Evolutionary conservation across 92 coral and sea anemone species (phyloP).

Genomic region (Muricea muricata): DNA sequence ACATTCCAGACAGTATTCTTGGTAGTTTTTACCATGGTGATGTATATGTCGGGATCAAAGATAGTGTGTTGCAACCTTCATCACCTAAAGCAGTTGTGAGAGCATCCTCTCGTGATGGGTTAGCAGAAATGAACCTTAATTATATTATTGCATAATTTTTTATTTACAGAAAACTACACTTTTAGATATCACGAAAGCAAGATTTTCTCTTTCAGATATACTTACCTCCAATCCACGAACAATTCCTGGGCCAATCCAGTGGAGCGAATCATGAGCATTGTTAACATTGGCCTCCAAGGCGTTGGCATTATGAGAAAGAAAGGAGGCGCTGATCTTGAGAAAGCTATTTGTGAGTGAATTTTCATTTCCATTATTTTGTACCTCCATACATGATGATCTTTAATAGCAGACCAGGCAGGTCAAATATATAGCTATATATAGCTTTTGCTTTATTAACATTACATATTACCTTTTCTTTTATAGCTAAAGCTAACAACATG

Average conservation of each 20-base stretch:
- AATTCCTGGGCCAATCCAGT: slow-evolving; percentile 38
- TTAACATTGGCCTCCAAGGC: slow-evolving; percentile 1
- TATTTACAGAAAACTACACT: neutral
- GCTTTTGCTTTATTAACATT: neutral
- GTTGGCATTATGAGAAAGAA: slow-evolving; percentile 23
- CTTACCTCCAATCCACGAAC: slow-evolving; percentile 36
- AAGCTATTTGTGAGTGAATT: slow-evolving; percentile 27
- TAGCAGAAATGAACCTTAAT: neutral
- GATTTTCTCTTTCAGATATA: slow-evolving; percentile 13
- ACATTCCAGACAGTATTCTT: slow-evolving; percentile 11
- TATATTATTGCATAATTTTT: neutral
- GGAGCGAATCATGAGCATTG: slow-evolving; percentile 21
- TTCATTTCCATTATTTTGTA: neutral
- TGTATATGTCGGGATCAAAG: slow-evolving; percentile 22
- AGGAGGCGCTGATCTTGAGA: slow-evolving; percentile 23
- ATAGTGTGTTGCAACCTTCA: slow-evolving; percentile 10
- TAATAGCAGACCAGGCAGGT: neutral
- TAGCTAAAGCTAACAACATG: slow-evolving; percentile 26
- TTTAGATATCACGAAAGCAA: neutral
- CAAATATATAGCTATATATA: slow-evolving; percentile 4
- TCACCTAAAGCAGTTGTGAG: neutral
- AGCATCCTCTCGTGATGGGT: neutral
- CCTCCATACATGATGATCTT: neutral
- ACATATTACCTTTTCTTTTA: neutral
- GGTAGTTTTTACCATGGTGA: slow-evolving; percentile 40